Evolutionary conservation across 2,797 vertebrate genomes (phyloP), one percentile per base, ranked within the genome.

Genomic region (Coregonus ussuriensis): DNA sequence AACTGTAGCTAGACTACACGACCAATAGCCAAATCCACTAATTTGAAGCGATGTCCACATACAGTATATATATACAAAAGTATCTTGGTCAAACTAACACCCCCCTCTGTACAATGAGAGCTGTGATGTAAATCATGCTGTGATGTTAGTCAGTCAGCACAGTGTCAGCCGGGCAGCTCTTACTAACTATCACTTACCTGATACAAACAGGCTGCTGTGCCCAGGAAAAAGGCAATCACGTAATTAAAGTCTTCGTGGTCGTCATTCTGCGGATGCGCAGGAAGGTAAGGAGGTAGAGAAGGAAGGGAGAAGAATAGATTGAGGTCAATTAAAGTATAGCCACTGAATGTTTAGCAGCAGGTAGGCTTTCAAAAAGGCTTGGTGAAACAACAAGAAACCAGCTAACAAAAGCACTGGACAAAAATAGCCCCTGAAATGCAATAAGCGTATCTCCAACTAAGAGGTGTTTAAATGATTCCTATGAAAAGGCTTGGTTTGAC

Each of bases 141-240:
- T 86, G 86, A 84, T 83, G 86, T 87, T 86, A 83, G 87, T 87
- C 88, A 88, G 82, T 86, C 79, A 82, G 77, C 75, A 59, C 75
- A 6, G 72, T 72, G 84, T 84, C 15, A n/a, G 21, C n/a, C 14
- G n/a, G 37, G 62, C 76, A 71, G 81, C 88, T 79, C 84, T 84
- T n/a, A 47, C 41, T 47, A 81, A 82, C 85, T 15, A 89, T 85
- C 93, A 93, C 95, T 89, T 89, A 99, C 98, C 97, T 99, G 98
- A 91, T 99, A 99, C 81, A 98, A 94, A 92, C 98, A 98, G 84
- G 97, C 97, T 11, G 96, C 95, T 0, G 96, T 98, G 89, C 98
- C 97, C 33, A 99, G 95, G 91, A 99, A 99, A 94, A 99, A 99
- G 79, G 97, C 97, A 92, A 98, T 96, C 88, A 99, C 92, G 21